Evolutionary conservation across 2,888 invertebrate genomes (phyloP).

Genomic region (Papilio demoleus): DNA sequence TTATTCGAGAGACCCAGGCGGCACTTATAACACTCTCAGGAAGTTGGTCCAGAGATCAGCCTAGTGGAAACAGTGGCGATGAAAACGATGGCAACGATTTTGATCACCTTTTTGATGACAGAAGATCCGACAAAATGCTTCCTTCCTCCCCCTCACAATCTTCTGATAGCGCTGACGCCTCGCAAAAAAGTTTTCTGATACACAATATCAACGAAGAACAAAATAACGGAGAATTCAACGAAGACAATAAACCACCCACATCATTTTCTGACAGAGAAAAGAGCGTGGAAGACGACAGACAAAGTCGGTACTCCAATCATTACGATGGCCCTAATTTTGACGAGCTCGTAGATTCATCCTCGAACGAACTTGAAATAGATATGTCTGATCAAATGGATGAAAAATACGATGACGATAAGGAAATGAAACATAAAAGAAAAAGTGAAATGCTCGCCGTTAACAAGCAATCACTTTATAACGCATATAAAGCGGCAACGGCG

Average conservation of each 20-base stretch:
- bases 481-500: slow-evolving; percentile 81
- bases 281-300: slow-evolving; percentile 67
- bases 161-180: slow-evolving; percentile 84
- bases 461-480: slow-evolving; percentile 82
- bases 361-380: slow-evolving; percentile 90
- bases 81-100: slow-evolving; percentile 91
- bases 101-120: slow-evolving; percentile 93
- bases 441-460: slow-evolving; percentile 77
- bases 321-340: slow-evolving; percentile 90
- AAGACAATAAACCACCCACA: slow-evolving; percentile 54
- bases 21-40: slow-evolving; percentile 94
- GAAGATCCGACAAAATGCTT: slow-evolving; percentile 86
- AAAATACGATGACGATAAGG: slow-evolving; percentile 84
- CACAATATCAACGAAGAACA: slow-evolving; percentile 59
- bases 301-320: slow-evolving; percentile 81
- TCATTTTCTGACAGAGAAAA: slow-evolving; percentile 62
- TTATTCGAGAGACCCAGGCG: slow-evolving; percentile 94
- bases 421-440: slow-evolving; percentile 77
- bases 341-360: slow-evolving; percentile 90
- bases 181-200: slow-evolving; percentile 86
- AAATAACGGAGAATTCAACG: slow-evolving; percentile 58
- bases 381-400: slow-evolving; percentile 89
- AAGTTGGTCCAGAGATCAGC: slow-evolving; percentile 90
- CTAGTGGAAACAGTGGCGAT: slow-evolving; percentile 85
- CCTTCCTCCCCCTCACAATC: slow-evolving; percentile 87